phyloP scores from a whole-genome alignment of 2,113 vertebrate genomes.

The Barbus barbus region DNA sequence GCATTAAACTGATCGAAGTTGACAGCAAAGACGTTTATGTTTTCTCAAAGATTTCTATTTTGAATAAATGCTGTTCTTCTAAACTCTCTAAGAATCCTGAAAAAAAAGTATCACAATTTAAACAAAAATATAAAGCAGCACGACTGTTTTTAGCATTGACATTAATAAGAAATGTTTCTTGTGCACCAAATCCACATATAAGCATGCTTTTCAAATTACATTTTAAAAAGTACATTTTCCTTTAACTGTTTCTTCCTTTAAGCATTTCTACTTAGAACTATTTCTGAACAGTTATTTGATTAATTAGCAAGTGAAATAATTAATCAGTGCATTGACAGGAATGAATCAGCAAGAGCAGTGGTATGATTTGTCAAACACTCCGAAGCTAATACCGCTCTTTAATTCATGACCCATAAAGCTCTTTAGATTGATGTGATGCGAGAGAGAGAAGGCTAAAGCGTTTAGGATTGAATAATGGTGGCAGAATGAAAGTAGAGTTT shows the following conservation, averaged over 20 bases:
- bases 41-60: too few relatives aligned
- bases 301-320: not conserved
- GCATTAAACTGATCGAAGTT: too few relatives aligned
- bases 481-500: not conserved
- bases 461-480: slow-evolving; percentile 40
- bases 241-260: too few relatives aligned
- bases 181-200: too few relatives aligned
- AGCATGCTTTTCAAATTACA: not conserved
- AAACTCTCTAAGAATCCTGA: too few relatives aligned
- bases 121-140: too few relatives aligned
- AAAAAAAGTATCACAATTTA: too few relatives aligned
- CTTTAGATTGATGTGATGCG: not conserved
- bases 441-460: slow-evolving; percentile 7
- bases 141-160: too few relatives aligned
- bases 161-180: not conserved
- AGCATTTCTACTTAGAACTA: not conserved
- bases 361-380: not conserved
- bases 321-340: too few relatives aligned
- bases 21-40: too few relatives aligned
- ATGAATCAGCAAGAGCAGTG: not conserved
- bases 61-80: too few relatives aligned
- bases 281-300: not conserved
- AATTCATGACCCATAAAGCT: not conserved
- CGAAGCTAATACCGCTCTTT: not conserved
- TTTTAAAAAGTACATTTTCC: too few relatives aligned